Evolutionary conservation across 1,140 invertebrate species (phyloP).

Genomic region (Philopotamus ludificatus): DNA sequence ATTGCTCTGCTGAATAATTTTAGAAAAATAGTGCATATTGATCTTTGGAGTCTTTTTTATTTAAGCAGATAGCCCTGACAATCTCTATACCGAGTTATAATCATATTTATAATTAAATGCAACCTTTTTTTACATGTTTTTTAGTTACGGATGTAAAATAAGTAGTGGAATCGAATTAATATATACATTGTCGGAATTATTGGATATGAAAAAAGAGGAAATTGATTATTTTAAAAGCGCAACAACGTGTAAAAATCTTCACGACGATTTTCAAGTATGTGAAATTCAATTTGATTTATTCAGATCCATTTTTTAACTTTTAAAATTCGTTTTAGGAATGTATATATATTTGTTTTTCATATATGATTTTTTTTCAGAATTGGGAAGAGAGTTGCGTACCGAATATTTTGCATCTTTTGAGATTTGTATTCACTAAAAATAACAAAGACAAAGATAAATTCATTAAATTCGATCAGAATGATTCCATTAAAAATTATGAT

Average conservation of each 20-base stretch:
- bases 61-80: conserved; percentile 39
- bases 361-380: conserved; percentile 49
- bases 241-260: conserved; percentile 4
- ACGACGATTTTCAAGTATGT: conserved; percentile 31
- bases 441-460: conserved; percentile 47
- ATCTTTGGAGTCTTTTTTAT: conserved; percentile 41
- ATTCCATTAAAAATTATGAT: conserved; percentile 24
- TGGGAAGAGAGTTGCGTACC: conserved; percentile 63
- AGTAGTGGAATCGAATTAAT: conserved; percentile 34
- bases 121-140: conserved; percentile 43
- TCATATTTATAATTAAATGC: conserved; percentile 13
- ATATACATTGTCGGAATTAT: conserved; percentile 19
- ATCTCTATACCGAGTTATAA: conserved; percentile 44
- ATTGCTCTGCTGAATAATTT: conserved; percentile 25
- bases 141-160: conserved; percentile 42
- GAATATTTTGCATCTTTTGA: conserved; percentile 56
- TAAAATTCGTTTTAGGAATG: conserved; percentile 13
- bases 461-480: conserved; percentile 20
- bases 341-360: conserved; percentile 1
- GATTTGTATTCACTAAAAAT: conserved; percentile 55
- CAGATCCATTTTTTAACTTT: not conserved
- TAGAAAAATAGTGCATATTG: too few species aligned
- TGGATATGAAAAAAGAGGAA: conserved; percentile 19
- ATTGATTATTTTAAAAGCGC: conserved; percentile 3
- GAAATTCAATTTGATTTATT: conserved; percentile 5